phyloP scores from a whole-genome alignment of 1,140 invertebrate genomes.

The Ostrea denselamellosa region DNA sequence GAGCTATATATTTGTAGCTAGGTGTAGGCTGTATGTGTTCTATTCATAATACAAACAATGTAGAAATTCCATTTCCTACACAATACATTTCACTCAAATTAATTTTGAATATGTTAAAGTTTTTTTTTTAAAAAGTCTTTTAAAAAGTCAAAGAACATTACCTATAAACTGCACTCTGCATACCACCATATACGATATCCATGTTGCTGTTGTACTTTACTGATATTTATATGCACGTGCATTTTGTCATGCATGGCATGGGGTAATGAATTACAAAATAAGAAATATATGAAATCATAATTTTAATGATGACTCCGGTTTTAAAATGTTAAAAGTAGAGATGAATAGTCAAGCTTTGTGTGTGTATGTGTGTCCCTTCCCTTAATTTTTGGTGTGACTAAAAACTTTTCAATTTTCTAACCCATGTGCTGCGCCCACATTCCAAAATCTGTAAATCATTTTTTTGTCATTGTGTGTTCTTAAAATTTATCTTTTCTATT shows the following conservation, averaged over 20 bases:
- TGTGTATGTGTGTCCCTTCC: neutral
- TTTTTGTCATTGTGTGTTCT: constrained; percentile 20
- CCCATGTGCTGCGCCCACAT: constrained; percentile 10
- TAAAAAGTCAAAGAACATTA: neutral
- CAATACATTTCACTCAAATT: neutral
- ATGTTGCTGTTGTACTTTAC: too few relatives aligned
- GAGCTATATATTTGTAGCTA: too few relatives aligned
- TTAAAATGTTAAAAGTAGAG: neutral
- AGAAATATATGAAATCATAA: neutral
- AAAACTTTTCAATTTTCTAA: constrained; percentile 15
- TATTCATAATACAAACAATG: too few relatives aligned
- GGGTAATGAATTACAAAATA: neutral
- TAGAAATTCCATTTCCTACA: neutral
- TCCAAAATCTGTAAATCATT: neutral
- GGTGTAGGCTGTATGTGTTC: too few relatives aligned
- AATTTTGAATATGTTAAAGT: neutral
- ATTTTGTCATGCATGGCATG: neutral
- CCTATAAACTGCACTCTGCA: too few relatives aligned
- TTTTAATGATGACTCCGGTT: neutral
- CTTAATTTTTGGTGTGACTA: constrained; percentile 10
- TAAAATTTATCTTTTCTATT: constrained; percentile 23
- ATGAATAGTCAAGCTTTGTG: neutral
- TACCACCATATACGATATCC: too few relatives aligned
- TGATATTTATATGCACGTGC: too few relatives aligned
- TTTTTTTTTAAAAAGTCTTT: neutral